Evolutionary conservation across 2,888 invertebrate species (phyloP), one percentile per base, ranked within the genome.

Genomic region (Slavum lentiscoides): DNA sequence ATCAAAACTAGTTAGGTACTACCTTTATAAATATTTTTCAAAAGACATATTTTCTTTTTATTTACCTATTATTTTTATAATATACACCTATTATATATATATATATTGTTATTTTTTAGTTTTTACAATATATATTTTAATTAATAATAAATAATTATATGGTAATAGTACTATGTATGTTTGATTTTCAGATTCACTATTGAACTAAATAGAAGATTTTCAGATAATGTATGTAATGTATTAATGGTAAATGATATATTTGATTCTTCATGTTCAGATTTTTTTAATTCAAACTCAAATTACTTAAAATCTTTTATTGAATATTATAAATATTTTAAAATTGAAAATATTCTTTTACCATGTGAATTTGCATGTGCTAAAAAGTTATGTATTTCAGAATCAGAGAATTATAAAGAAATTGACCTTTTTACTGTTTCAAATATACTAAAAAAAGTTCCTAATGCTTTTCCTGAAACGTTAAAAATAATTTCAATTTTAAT

Each of bases 401-500:
- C 6, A 69, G 55, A 55, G 19, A 55, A 55, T 19, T 19, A 69
- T 69, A 19, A 53, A 55, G 19, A 53, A 17, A 30, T 69, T 11
- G 69, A 68, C 21, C 23, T 53, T 49, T 49, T 2, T 23, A 68
- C n/a, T 23, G 23, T n/a, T n/a, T n/a, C n/a, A n/a, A n/a, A n/a
- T n/a, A n/a, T n/a, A n/a, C n/a, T n/a, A n/a, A n/a, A n/a, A 11
- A 53, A 68, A 49, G 17, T 68, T 49, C 68, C 13, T 15, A 53
- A 68, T 68, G 68, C 43, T 67, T 67, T 43, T 43, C 67, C 67
- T 21, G 67, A 67, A 67, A 67, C 67, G 21, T 67, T 67, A 49
- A 67, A 67, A 67, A 67, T 43, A 67, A 43, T 67, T 67, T 67
- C 43, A 43, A 66, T 66, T 21, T 66, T 66, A 66, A 66, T n/a